Conservation (phyloP, 2,113 vertebrate species). For the Pseudolaguvia tuberculata region DNA sequence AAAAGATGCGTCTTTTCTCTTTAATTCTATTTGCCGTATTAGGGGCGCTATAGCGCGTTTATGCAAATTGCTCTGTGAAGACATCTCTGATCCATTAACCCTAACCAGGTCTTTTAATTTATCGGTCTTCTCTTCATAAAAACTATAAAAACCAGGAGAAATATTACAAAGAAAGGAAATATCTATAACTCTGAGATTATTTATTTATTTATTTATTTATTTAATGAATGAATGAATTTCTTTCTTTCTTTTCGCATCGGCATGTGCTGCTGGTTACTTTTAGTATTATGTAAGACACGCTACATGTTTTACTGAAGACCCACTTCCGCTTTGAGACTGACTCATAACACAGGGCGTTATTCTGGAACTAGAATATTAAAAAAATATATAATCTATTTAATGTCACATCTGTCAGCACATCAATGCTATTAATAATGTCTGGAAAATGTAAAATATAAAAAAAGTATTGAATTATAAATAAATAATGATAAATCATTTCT, state of each 20-base stretch:
- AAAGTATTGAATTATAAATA: too few species aligned
- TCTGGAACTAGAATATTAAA: conserved; percentile 7
- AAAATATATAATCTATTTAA: too few species aligned
- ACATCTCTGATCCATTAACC: conserved; percentile 20
- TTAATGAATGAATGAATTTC: too few species aligned
- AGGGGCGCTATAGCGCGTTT: conserved; percentile 5
- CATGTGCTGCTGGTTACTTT: conserved; percentile 44
- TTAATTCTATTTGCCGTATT: neutral
- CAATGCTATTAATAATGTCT: neutral
- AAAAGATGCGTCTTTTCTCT: neutral
- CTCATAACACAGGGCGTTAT: conserved; percentile 47
- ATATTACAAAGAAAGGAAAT: neutral
- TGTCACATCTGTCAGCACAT: neutral
- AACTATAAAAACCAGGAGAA: neutral
- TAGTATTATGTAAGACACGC: conserved; percentile 66
- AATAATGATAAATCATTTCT: too few species aligned
- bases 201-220: neutral
- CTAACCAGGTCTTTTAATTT: neutral
- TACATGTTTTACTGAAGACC: conserved; percentile 57
- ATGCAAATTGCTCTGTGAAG: neutral
- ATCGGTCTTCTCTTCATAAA: neutral
- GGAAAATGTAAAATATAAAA: too few species aligned
- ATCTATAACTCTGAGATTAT: conserved; percentile 14
- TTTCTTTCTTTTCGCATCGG: neutral
- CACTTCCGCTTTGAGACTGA: conserved; percentile 72